A percentile compares a stretch with the other conserved stretches of the same genome.
phyloP scores from a whole-genome alignment of 1,140 invertebrate species.

The Tetranychus urticae region DNA sequence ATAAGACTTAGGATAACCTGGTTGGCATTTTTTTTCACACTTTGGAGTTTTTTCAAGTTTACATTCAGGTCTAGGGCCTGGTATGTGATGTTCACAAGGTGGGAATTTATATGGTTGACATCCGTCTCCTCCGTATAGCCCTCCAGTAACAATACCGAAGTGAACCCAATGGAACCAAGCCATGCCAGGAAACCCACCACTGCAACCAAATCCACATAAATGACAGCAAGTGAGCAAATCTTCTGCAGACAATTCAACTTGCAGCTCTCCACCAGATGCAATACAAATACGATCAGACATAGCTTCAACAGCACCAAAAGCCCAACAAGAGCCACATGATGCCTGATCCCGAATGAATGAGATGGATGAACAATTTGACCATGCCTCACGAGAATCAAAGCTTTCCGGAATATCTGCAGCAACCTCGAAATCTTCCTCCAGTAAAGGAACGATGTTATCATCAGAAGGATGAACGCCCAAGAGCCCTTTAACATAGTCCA shows the following conservation, averaged over 20 bases:
- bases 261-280: conserved; percentile 17
- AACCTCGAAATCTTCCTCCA: neutral
- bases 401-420: conserved; percentile 34
- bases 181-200: conserved; percentile 22
- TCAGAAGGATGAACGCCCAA: neutral
- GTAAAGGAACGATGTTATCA: neutral
- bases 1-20: conserved; percentile 40
- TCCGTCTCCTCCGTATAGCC: conserved; percentile 37
- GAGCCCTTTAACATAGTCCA: neutral
- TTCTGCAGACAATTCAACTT: conserved; percentile 18
- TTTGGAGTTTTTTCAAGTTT: conserved; percentile 42
- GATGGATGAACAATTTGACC: conserved; percentile 62
- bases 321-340: conserved; percentile 24
- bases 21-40: conserved; percentile 39
- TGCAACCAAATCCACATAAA: conserved; percentile 12
- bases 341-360: conserved; percentile 50
- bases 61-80: conserved; percentile 43
- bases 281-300: conserved; percentile 42
- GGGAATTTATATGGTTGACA: conserved; percentile 60
- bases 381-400: conserved; percentile 52
- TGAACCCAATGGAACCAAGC: conserved; percentile 23
- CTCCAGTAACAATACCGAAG: conserved; percentile 45
- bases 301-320: conserved; percentile 7
- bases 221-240: conserved; percentile 39
- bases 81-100: conserved; percentile 71